phyloP scores from a whole-genome alignment of 2,797 vertebrate species.

The Heteromormyrus szaboi region DNA sequence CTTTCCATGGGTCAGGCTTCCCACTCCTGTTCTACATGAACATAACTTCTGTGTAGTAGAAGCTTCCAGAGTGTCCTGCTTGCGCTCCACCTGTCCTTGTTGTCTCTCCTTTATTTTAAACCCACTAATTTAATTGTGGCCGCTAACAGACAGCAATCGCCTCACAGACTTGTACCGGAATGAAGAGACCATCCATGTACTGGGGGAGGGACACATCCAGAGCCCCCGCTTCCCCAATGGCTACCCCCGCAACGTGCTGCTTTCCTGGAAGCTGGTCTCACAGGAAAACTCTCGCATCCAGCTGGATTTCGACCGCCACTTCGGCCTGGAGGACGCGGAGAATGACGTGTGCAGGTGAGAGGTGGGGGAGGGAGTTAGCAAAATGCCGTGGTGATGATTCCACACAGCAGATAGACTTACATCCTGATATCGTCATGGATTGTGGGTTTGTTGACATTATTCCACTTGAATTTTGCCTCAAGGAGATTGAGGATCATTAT shows the following conservation, averaged over 20 bases:
- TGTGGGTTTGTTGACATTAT: not conserved
- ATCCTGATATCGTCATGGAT: not conserved
- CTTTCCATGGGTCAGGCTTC: not conserved
- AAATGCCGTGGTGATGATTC: not conserved
- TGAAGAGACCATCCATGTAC: constrained; percentile 79
- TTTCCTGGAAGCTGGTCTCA: constrained; percentile 84
- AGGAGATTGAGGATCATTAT: not conserved
- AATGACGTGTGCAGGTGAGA: constrained; percentile 90
- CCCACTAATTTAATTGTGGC: constrained; percentile 80
- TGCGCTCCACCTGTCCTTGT: not conserved
- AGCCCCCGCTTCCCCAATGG: constrained; percentile 89
- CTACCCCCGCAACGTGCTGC: constrained; percentile 86
- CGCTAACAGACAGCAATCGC: constrained; percentile 88
- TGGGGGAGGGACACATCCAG: constrained; percentile 68
- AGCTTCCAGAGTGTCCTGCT: not conserved
- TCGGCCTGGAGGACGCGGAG: constrained; percentile 87
- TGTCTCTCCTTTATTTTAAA: constrained; percentile 43
- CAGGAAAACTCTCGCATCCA: constrained; percentile 76
- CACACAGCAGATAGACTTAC: not conserved
- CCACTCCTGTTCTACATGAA: not conserved
- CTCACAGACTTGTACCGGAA: constrained; percentile 92
- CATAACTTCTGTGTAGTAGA: not conserved
- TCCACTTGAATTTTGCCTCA: not conserved
- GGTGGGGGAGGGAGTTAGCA: not conserved
- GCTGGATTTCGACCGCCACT: constrained; percentile 83